phyloP scores from a whole-genome alignment of 2,797 vertebrate genomes.

The Cryptoblepharus egeriae region DNA sequence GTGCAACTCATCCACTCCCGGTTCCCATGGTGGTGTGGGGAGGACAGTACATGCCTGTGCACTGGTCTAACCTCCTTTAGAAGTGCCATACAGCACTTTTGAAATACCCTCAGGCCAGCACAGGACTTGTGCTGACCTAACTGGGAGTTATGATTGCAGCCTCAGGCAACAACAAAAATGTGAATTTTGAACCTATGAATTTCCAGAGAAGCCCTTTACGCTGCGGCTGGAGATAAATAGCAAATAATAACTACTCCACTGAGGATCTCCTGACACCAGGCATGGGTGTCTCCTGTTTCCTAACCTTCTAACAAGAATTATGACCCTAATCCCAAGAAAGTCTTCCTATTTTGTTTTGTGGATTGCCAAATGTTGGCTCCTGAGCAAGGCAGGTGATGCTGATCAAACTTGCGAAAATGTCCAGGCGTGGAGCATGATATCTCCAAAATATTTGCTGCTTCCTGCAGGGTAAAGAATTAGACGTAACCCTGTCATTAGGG shows the following conservation, averaged over 20 bases:
- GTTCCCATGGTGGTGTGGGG: too few relatives aligned
- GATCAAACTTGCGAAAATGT: conserved; percentile 1
- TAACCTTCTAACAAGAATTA: background rate
- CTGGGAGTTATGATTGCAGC: too few relatives aligned
- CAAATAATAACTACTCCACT: background rate
- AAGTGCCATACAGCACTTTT: too few relatives aligned
- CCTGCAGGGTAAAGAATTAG: conserved; percentile 13
- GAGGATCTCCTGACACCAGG: too few relatives aligned
- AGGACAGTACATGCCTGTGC: too few relatives aligned
- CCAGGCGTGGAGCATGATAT: background rate
- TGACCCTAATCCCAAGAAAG: background rate
- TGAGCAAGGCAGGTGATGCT: background rate
- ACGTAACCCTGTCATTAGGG: conserved; percentile 19
- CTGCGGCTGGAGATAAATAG: background rate
- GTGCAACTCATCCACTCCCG: too few relatives aligned
- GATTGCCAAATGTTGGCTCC: background rate
- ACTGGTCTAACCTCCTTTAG: too few relatives aligned
- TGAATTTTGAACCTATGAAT: background rate
- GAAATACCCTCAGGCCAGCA: too few relatives aligned
- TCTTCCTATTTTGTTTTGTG: background rate
- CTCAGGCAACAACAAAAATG: background rate
- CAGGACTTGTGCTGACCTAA: too few relatives aligned
- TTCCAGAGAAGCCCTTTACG: background rate
- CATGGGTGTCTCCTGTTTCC: background rate
- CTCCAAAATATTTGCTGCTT: background rate